Conservation (phyloP, 2,888 invertebrate genomes). For the Eristalis arbustorum region DNA sequence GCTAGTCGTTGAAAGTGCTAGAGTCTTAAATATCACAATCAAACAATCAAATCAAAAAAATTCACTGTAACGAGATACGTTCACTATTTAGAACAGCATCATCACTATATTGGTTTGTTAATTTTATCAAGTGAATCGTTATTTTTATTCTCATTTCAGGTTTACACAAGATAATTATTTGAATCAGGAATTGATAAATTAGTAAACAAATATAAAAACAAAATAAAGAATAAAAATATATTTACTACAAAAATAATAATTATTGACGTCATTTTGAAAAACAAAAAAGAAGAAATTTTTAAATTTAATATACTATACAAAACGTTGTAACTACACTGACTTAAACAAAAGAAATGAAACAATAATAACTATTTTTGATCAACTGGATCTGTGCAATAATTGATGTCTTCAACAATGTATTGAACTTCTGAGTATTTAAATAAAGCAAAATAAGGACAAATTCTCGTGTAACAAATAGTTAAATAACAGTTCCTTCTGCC, state of each 20-base stretch:
- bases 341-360: constrained; percentile 50
- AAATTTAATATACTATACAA: constrained; percentile 72
- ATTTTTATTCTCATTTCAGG: constrained; percentile 35
- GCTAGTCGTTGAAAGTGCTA: too few relatives aligned
- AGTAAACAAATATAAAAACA: constrained; percentile 65
- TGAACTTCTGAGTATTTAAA: constrained; percentile 54
- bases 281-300: constrained; percentile 69
- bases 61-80: too few relatives aligned
- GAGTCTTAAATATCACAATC: too few relatives aligned
- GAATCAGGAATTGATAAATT: constrained; percentile 76
- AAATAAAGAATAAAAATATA: constrained; percentile 36
- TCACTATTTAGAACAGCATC: background rate
- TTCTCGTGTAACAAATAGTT: background rate
- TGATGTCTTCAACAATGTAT: constrained; percentile 71
- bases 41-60: too few relatives aligned
- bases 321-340: constrained; percentile 63
- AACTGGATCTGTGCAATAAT: constrained; percentile 71
- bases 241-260: constrained; percentile 35
- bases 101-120: background rate
- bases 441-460: background rate
- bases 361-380: constrained; percentile 71
- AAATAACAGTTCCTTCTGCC: constrained; percentile 57
- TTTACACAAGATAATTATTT: constrained; percentile 71
- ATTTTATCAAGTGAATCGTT: background rate
- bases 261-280: constrained; percentile 71